phyloP scores from a whole-genome alignment of 2,113 vertebrate genomes.

The Eurystomus gularis region DNA sequence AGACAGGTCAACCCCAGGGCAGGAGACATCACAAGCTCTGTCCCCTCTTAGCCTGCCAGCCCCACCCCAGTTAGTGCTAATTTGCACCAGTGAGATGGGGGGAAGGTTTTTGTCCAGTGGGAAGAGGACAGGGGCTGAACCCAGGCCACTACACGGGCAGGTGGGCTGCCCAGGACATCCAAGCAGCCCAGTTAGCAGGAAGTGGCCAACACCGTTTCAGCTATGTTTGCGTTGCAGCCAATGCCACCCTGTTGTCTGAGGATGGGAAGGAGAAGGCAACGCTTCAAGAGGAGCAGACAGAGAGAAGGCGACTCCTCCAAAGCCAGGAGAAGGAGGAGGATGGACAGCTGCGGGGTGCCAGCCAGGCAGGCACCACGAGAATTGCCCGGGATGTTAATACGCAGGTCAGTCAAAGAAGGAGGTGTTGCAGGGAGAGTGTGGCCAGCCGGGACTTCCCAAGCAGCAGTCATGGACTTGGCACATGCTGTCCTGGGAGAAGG shows the following conservation, averaged over 20 bases:
- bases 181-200: background rate
- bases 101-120: background rate
- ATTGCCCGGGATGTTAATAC: background rate
- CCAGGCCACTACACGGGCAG: accelerated
- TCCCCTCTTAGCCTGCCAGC: background rate
- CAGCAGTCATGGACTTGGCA: background rate
- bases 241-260: background rate
- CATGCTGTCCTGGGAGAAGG: accelerated
- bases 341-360: background rate
- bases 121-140: background rate
- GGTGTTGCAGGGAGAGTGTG: accelerated
- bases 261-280: background rate
- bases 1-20: background rate
- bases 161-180: background rate
- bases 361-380: background rate
- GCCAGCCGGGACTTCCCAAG: background rate
- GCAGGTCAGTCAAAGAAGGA: background rate
- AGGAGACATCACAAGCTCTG: background rate
- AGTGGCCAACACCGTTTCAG: accelerated
- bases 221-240: background rate
- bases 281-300: background rate
- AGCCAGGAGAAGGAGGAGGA: conserved; percentile 43
- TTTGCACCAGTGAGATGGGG: background rate
- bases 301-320: background rate
- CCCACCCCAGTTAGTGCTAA: background rate